phyloP scores from a whole-genome alignment of 1,140 invertebrate species.

The Chionoecetes opilio region DNA sequence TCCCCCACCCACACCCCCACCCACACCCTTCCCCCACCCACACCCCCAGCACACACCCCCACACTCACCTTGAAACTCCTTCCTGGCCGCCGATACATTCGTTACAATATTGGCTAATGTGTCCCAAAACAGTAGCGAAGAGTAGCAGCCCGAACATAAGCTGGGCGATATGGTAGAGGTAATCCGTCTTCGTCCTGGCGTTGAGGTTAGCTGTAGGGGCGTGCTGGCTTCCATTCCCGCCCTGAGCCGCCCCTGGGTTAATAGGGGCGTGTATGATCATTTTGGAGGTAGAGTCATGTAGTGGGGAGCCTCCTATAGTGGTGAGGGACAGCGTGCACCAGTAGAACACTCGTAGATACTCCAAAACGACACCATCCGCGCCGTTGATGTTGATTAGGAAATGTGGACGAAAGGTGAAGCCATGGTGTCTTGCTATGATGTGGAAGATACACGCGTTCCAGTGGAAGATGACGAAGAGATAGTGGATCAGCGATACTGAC shows the following conservation, averaged over 20 bases:
- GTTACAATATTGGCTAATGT: slow-evolving; percentile 98
- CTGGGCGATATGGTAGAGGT: slow-evolving; percentile 95
- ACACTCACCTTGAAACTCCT: slow-evolving; percentile 96
- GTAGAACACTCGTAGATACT: slow-evolving; percentile 98
- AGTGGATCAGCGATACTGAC: slow-evolving; percentile 88
- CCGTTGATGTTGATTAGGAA: slow-evolving; percentile 82
- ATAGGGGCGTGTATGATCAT: no score
- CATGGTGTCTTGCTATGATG: slow-evolving; percentile 97
- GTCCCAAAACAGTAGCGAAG: slow-evolving; percentile 96
- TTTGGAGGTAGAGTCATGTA: slow-evolving; percentile 84
- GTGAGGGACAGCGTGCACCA: slow-evolving; percentile 98
- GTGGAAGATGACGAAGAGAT: slow-evolving; percentile 97
- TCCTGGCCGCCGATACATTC: slow-evolving; percentile 95
- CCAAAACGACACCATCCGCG: slow-evolving; percentile 92
- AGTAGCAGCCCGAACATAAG: slow-evolving; percentile 95
- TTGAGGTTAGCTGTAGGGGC: slow-evolving; percentile 92
- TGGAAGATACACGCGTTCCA: slow-evolving; percentile 99
- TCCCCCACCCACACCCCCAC: not conserved
- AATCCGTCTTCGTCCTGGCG: slow-evolving; percentile 92
- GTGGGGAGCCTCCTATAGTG: slow-evolving; percentile 90
- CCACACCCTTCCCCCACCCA: no score
- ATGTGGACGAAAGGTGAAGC: slow-evolving; percentile 91
- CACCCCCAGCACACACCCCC: not conserved
- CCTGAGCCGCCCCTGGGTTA: not conserved
- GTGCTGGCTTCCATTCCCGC: slow-evolving; percentile 83